Evolutionary conservation across 2,888 invertebrate genomes (phyloP), one percentile per base, ranked within the genome.

Genomic region (Autographa pulchrina): DNA sequence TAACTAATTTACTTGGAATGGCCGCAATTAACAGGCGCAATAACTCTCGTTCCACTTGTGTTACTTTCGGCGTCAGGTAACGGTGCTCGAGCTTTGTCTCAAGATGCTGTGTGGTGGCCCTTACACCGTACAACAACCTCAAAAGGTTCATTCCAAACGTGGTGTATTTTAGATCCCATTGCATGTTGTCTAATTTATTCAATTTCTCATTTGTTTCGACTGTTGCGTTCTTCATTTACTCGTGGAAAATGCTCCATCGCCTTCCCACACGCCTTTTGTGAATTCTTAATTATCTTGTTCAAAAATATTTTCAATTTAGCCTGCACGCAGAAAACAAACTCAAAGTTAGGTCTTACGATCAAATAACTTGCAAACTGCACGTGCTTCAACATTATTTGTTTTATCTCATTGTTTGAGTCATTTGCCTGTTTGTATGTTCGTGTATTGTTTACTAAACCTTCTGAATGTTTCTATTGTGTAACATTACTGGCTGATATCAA

Each of bases 31-130:
- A 91, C 86, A 85, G 86, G 86, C 85, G 86, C 85, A 86, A 88
- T 91, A 89, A 92, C 92, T 91, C 90, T 92, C 85, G 90, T 92
- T 92, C 90, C 90, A 93, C 90, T 92, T 90, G 92, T 92, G 89
- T 92, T 93, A 92, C 92, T 94, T 94, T 94, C 92, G 88, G 90
- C 83, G 81, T 84, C 73, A 83, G 76, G 84, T 94, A 94, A 94
- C 94, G 94, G 94, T 91, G 84, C 72, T 77, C 75, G 80, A 83
- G 90, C 88, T 92, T 94, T 93, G 94, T 94, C 91, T 92, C 87
- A 88, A 86, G 86, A 88, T 87, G 86, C 88, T 88, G 65, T 56
- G 64, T 74, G 60, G 35, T 58, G 52, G 81, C 78, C 78, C 78
- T 78, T 80, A 71, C 62, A 60, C 16, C 16, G 18, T 11, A 62